Evolutionary conservation across 37 sponge, comb jelly and placozoan species (phyloP).

Genomic region (Halichondria panicea): DNA sequence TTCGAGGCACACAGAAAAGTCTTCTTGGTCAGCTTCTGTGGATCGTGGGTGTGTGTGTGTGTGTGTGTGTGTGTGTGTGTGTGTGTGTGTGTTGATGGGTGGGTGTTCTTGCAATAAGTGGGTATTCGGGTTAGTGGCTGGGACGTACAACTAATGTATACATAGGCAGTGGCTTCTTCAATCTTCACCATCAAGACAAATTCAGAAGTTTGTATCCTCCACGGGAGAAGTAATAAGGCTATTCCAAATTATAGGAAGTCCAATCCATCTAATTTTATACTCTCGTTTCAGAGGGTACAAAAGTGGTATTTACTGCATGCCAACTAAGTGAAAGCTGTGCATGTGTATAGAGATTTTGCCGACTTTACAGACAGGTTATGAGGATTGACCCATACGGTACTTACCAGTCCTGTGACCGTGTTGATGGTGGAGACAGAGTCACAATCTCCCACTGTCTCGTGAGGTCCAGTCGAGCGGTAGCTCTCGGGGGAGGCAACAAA

Average conservation of each 20-base stretch:
- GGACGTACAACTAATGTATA: not conserved
- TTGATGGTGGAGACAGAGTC: not conserved
- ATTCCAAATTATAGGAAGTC: too few species aligned
- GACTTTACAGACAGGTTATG: too few species aligned
- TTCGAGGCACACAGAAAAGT: constrained; percentile 33
- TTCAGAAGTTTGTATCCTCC: too few species aligned
- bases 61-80: constrained; percentile 4
- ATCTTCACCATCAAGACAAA: too few species aligned
- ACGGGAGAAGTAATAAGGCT: too few species aligned
- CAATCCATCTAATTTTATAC: too few species aligned
- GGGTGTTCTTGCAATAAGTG: not conserved
- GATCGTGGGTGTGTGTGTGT: not conserved
- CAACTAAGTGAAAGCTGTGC: too few species aligned
- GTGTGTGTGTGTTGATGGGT: constrained; percentile 9
- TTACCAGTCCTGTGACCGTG: constrained; percentile 17
- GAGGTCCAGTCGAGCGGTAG: constrained; percentile 30
- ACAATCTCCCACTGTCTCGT: constrained; percentile 35
- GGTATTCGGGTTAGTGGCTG: not conserved
- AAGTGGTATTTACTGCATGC: too few species aligned
- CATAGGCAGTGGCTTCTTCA: too few species aligned
- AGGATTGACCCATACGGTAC: too few species aligned
- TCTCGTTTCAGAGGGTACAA: too few species aligned
- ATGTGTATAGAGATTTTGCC: too few species aligned
- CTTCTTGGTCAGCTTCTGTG: constrained; percentile 3
- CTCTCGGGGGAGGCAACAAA: constrained; percentile 28